Evolutionary conservation across 2,888 invertebrate species (phyloP), one percentile per base, ranked within the genome.

Genomic region (Villa cingulata): DNA sequence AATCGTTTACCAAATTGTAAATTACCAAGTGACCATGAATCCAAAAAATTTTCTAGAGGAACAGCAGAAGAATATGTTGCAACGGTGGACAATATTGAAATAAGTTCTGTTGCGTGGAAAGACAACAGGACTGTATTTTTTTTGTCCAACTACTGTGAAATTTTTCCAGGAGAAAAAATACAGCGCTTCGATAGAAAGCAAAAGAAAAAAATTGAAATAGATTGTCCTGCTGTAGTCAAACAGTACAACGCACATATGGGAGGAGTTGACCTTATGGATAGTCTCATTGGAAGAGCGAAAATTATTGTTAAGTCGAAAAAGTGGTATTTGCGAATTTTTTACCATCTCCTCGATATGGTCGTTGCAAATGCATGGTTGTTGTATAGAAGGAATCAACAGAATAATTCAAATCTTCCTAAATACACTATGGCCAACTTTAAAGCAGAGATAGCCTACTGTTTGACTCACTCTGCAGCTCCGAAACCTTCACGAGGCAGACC

Each of bases 61-160:
- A 48, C 47, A 47, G 48, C 51, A 18, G 46, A 41, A 36, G 47
- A 53, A 49, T 51, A 48, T 17, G 50, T 51, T 29, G 48, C 52
- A 37, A 42, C 47, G 20, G 36, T 51, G 29, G 50, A 52, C 29
- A 49, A 43, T 1, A 38, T 47, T 6, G 50, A 51, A 40, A 34
- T 53, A 6, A 41, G 39, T 42, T 48, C 48, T 34, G 51, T 51
- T 29, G 43, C 23, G 17, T 51, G 46, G 48, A 51, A 51, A 37
- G 51, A 53, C 27, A 51, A 45, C 41, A 51, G 48, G 49, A 27
- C 48, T 19, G 48, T 48, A 17, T 51, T 29, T 39, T 41, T 52
- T 41, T n/a, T 41, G 12, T 20, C 41, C 18, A 41, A 19, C 23
- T 41, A n/a, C 20, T 18, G 18, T 12, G 41, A 23, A 5, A n/a